Base-by-base conservation (phyloP, 2,888 invertebrate species). In the Dermolepida albohirtum region DNA sequence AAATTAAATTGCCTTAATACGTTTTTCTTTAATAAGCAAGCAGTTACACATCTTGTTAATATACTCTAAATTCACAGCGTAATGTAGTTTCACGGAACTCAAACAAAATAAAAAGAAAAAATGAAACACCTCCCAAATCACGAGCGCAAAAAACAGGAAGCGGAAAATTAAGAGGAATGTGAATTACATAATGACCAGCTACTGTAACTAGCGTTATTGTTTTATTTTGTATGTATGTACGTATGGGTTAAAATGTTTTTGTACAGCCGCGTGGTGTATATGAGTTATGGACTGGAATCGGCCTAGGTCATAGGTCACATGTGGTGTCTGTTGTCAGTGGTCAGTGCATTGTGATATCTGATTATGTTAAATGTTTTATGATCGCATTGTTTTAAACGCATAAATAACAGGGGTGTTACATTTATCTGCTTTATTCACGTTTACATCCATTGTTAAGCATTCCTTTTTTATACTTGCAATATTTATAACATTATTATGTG, bases 341-440 rank as follows among this genome's bases (percentile, higher is more conserved):
- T 78, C 77, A 77, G 77, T 76, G 74, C 74, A 75, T 75, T 75
- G 78, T 68, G 72, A 73, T 78, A 77, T 78, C 78, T 75, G 78
- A 78, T 78, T 76, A 77, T 76, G 79, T 77, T 78, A 78, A 78
- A 78, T 78, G 78, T 77, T 79, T 79, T 78, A 79, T 78, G 79
- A 77, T 74, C 75, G 75, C 74, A 78, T 78, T 78, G 78, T 79
- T 77, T 74, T 71, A 71, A 65, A 54, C 67, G 43, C 71, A 67
- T 72, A 72, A 72, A 72, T 72, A 67, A 70, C 69, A 27, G 65
- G 68, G 67, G 55, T 63, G 72, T 71, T 69, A 71, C 72, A 72
- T 72, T 72, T 72, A 72, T 72, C 72, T 70, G 71, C 64, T 71
- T 72, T 68, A 63, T 71, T 52, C 68, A 66, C 55, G 67, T 67